Base-by-base conservation (phyloP, 1,140 invertebrate genomes). In the Trichogramma pretiosum region DNA sequence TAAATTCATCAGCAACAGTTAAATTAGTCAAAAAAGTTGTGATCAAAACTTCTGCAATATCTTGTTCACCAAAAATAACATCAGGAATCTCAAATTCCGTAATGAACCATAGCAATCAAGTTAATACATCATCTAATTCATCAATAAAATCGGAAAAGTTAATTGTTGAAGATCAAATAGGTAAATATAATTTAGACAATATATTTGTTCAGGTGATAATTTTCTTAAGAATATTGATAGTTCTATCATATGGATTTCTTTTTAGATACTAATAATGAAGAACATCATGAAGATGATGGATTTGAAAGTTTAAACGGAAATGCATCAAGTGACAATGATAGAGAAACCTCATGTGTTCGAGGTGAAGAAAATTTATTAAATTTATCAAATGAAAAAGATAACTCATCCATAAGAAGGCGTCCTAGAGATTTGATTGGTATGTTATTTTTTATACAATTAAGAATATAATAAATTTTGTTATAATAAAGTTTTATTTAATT, bases 301-400 rank as follows among this genome's bases (percentile, higher is more conserved):
- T 89, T 89, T 64, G 87, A 89, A 69, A 89, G 86, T 61, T 71
- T 89, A n/a, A 87, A 86, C 61, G 83, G 84, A 13, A 86, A 87
- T 61, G 83, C 81, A 51, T 87, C 85, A 1, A 83, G 85, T 64
- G 82, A 83, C 39, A 79, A 79, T 59, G 75, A 76, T 50, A 57
- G 53, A 56, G 56, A 60, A 44, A 48, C 39, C 36, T 39, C 46
- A 13, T 36, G 50, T 7, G 3, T 48, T 18, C 40, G 23, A 39
- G 52, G 44, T 13, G 36, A 48, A 42, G 13, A 36, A 23, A 41
- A 43, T 49, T 33, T n/a, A n/a, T n/a, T n/a, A n/a, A n/a, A n/a
- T n/a, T n/a, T n/a, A n/a, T n/a, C n/a, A n/a, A 19, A 32, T 19
- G 21, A 35, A 21, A 22, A 35, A 14, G 23, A 22, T 11, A 11